phyloP scores from a whole-genome alignment of 2,888 invertebrate genomes.

The Cybosia mesomella region DNA sequence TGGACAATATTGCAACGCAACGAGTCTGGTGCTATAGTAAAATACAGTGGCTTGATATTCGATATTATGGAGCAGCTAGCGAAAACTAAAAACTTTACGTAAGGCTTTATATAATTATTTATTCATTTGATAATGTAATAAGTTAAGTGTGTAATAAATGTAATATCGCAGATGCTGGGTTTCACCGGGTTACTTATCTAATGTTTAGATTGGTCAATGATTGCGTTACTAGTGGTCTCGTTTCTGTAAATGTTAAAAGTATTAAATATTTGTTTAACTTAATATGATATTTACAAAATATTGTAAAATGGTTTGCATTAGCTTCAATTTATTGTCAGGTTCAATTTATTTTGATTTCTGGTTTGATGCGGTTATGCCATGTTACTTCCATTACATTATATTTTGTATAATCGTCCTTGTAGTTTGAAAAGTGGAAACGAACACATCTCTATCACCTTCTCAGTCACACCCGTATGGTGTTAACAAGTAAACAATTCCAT shows the following conservation, averaged over 20 bases:
- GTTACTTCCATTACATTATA: no score
- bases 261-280: no score
- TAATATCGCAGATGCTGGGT: not conserved
- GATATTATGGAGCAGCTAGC: constrained; percentile 93
- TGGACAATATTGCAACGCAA: constrained; percentile 92
- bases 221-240: not conserved
- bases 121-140: not conserved
- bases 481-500: no score
- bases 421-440: no score
- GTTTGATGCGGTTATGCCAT: no score
- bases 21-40: constrained; percentile 85
- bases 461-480: no score
- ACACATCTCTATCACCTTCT: no score
- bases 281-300: no score
- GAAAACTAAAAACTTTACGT: constrained; percentile 93
- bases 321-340: no score
- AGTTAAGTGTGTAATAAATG: not conserved
- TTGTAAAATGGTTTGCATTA: no score
- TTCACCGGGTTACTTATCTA: not conserved
- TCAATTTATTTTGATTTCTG: no score
- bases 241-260: not conserved
- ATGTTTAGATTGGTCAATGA: not conserved
- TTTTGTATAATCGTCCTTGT: no score
- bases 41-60: constrained; percentile 91
- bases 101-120: constrained; percentile 55